Conservation (phyloP, 2,888 invertebrate species). For the Sminthurides aquaticus region DNA sequence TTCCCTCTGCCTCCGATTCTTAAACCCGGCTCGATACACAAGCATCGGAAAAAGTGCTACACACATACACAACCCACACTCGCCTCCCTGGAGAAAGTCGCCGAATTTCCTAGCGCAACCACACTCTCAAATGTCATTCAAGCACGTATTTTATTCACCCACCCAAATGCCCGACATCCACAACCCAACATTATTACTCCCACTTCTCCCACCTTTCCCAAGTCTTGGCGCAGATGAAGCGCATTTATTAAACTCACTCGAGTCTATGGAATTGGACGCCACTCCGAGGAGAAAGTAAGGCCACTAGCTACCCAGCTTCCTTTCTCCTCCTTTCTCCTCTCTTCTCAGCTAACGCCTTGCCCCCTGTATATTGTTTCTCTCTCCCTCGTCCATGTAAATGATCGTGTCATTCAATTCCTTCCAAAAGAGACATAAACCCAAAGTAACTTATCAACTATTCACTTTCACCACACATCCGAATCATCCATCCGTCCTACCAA, state of each 20-base stretch:
- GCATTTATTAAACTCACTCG: background rate
- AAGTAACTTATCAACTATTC: background rate
- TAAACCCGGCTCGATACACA: too few species aligned
- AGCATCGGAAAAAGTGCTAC: background rate
- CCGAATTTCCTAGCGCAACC: background rate
- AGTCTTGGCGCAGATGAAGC: background rate
- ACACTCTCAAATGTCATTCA: background rate
- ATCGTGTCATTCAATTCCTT: background rate
- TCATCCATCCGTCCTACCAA: background rate
- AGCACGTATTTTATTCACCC: too few species aligned
- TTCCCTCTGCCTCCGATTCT: too few species aligned
- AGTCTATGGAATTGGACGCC: too few species aligned
- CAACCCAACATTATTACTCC: too few species aligned
- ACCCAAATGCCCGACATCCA: too few species aligned
- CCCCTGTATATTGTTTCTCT: background rate
- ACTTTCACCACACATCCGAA: background rate
- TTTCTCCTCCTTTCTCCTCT: too few species aligned
- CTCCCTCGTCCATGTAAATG: background rate
- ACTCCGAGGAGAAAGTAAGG: too few species aligned
- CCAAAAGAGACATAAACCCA: background rate
- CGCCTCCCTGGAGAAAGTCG: background rate
- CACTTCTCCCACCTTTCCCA: too few species aligned
- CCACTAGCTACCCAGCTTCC: too few species aligned
- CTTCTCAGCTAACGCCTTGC: too few species aligned
- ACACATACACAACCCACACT: background rate